Base-by-base conservation (phyloP, 1,140 invertebrate species). In the Euura saliciscinereae region DNA sequence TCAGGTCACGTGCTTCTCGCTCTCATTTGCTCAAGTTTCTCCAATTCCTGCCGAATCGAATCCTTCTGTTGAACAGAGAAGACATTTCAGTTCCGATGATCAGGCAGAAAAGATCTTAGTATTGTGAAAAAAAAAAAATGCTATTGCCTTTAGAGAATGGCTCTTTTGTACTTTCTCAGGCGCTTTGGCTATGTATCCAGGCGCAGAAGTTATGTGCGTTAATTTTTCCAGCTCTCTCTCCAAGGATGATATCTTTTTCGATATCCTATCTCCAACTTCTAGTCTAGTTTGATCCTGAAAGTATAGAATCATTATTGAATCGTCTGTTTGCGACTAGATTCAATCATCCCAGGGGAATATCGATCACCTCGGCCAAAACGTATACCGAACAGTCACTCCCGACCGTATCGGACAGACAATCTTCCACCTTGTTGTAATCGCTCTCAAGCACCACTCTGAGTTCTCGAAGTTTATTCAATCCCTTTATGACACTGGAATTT, bases 171-270 rank as follows among this genome's bases (percentile, higher is more conserved):
- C 73, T 65, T 83, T 71, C 2, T 66, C 7, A 2, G 78, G 69
- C 4, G 81, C 79, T 59, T 85, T 87, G 6, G 73, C 75, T 71
- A 73, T 79, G 68, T 84, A 88, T 51, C 76, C 78, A 1, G 70
- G 70, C 2, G 75, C 73, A 0, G 75, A 74, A 6, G 82, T 77
- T 43, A 78, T 80, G 46, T 80, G 78, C 44, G 82, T 78, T 66
- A 88, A 71, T 73, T 85, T 84, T 3, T 79, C 73, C 44, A 89
- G 75, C 73, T 86, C 84, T 66, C 83, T 84, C 65, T 82, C 67
- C 11, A 87, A 69, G 78, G 87, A 80, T 44, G 77, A 74, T 70
- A 80, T 80, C 75, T 85, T 88, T 71, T 80, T 83, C 67, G 80
- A 76, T 28, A 86, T 75, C 78, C 79, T 83, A 13, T 79, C 73